Base-by-base conservation (phyloP, 2,888 invertebrate species). In the Podabrus alpinus region DNA sequence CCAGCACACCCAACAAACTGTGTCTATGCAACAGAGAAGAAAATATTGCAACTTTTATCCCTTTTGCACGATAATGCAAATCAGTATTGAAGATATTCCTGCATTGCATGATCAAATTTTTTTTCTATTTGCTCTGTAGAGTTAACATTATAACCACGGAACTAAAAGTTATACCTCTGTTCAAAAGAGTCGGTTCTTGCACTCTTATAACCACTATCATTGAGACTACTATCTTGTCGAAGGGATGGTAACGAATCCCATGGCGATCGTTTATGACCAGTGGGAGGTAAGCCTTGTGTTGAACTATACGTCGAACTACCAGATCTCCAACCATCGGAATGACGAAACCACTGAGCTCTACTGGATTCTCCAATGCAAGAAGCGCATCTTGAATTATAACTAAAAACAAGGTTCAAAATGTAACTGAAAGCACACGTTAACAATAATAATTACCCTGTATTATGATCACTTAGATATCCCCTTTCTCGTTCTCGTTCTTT, bases 311-410 rank as follows among this genome's bases (percentile, higher is more conserved):
- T 92, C 66, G 93, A 92, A 82, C 92, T 93, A 76, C 93, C 93
- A 60, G 93, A 93, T 79, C 93, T 92, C 95, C 95, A 95, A 66
- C 95, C 95, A 85, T 95, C 95, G 60, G 95, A 95, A 88, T 95
- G 95, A 15, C 95, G 92, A 89, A 95, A 96, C 95, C 95, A 95
- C 83, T 95, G 95, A 77, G 94, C 94, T 24, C 95, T 91, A 77
- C 95, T 94, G 19, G 95, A 94, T 88, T 95, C 95, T n/a, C 95
- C 95, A 87, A 95, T 94, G 88, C 95, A 95, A 67, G 94, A 94
- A 77, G 95, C 94, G 85, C 95, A 96, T 81, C 95, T 90, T 59
- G 92, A 92, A 80, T 86, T 87, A 78, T 85, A 87, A 82, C 86
- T 86, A 71, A 71, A 80, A 78, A 25, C 21, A 11, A n/a, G 59